These are phyloP conservation scores for Montipora foliosa DNA, from an alignment of 64 coral and sea anemone genomes.

Conservation along the genomic window DNA sequence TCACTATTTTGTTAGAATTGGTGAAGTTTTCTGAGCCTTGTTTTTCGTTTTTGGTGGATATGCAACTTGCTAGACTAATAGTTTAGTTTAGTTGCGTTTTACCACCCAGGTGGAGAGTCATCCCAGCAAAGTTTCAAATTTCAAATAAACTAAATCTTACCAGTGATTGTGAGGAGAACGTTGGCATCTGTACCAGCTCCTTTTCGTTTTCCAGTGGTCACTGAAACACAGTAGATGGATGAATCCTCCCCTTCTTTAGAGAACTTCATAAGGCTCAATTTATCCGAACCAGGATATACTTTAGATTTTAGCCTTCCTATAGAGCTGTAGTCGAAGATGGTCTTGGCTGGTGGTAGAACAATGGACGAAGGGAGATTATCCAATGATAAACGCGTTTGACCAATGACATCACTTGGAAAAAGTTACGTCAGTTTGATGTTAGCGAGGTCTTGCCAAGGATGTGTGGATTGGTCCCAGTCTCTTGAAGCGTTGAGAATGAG, in stretches of 20 bases:
- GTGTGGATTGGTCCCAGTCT: conserved; percentile 67
- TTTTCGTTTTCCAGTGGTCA: conserved; percentile 68
- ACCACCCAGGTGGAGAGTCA: not conserved
- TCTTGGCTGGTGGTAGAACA: conserved; percentile 55
- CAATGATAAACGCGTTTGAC: conserved; percentile 46
- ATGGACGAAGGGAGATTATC: conserved; percentile 60
- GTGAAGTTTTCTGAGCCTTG: no score
- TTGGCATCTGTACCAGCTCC: conserved; percentile 73
- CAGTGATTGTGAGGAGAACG: conserved; percentile 66
- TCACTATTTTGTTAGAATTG: no score
- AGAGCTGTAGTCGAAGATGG: conserved; percentile 69
- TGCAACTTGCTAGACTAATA: no score
- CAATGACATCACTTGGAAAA: conserved; percentile 49
- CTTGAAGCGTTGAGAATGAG: conserved; percentile 67
- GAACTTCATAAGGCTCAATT: not conserved
- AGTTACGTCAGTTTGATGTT: conserved; percentile 57
- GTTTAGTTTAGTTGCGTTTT: no score
- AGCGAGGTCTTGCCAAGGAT: conserved; percentile 81
- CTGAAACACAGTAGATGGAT: conserved; percentile 42
- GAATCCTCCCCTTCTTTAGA: conserved; percentile 26
- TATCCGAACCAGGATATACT: conserved; percentile 9
- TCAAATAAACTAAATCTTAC: not conserved
- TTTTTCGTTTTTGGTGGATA: no score
- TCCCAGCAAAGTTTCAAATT: not conserved
- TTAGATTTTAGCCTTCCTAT: conserved; percentile 53